Evolutionary conservation across 2,888 invertebrate species (phyloP).

Genomic region (Tinea pellionella): DNA sequence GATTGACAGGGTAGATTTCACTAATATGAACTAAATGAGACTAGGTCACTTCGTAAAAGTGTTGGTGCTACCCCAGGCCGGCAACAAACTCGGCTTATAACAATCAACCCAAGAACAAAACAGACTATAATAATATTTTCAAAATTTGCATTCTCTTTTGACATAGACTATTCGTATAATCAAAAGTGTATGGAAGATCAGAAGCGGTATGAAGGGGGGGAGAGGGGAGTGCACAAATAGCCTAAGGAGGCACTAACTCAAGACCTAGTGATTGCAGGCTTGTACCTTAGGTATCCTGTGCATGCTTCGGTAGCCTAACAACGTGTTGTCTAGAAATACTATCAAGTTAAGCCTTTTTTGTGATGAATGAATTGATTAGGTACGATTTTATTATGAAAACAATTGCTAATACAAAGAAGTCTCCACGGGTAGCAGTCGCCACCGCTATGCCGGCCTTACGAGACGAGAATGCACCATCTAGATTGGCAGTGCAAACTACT

Average conservation of each 20-base stretch:
- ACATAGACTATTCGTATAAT: background rate
- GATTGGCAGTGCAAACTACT: no score
- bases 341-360: background rate
- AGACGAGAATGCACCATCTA: no score
- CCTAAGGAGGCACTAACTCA: slow-evolving; percentile 1
- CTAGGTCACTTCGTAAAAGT: no score
- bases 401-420: no score
- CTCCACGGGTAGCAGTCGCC: no score
- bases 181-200: background rate
- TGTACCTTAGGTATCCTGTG: background rate
- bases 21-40: no score
- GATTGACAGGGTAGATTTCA: no score
- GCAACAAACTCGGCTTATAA: no score
- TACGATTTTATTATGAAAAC: no score
- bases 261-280: slow-evolving; percentile 3
- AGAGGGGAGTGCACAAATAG: background rate
- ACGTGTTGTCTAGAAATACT: slow-evolving; percentile 2
- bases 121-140: background rate
- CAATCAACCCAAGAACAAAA: no score
- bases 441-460: no score
- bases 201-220: background rate
- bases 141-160: background rate
- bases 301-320: slow-evolving; percentile 2
- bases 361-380: background rate
- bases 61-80: no score